Evolutionary conservation across 2,113 vertebrate genomes (phyloP).

Genomic region (Sceloporus tristichus): DNA sequence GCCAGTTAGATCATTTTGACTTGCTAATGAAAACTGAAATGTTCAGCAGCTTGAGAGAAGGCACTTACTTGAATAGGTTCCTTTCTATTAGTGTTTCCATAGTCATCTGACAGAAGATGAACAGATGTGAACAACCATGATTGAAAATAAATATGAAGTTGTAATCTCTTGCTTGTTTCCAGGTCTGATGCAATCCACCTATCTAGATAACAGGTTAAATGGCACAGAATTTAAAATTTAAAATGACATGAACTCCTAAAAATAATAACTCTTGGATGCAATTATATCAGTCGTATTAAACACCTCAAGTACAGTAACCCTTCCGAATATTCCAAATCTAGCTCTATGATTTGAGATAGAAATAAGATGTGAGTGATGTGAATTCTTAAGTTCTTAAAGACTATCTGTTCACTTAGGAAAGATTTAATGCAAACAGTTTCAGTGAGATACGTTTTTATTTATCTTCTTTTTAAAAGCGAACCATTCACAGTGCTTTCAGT

Average conservation of each 20-base stretch:
- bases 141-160: background rate
- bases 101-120: background rate
- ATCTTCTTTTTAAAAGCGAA: slow-evolving; percentile 1
- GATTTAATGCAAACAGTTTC: background rate
- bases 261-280: background rate
- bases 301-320: background rate
- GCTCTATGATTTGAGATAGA: background rate
- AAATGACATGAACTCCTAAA: background rate
- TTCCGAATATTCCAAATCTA: background rate
- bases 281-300: background rate
- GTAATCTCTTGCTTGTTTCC: background rate
- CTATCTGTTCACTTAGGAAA: background rate
- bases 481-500: background rate
- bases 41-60: background rate
- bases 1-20: background rate
- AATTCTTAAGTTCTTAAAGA: background rate
- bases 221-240: background rate
- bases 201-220: background rate
- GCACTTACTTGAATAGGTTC: background rate
- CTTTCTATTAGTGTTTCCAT: background rate
- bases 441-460: background rate
- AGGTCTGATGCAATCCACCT: background rate
- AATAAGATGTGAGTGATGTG: background rate
- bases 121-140: background rate
- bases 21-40: background rate